phyloP scores from a whole-genome alignment of 2,113 vertebrate genomes.

The Felis chaus region DNA sequence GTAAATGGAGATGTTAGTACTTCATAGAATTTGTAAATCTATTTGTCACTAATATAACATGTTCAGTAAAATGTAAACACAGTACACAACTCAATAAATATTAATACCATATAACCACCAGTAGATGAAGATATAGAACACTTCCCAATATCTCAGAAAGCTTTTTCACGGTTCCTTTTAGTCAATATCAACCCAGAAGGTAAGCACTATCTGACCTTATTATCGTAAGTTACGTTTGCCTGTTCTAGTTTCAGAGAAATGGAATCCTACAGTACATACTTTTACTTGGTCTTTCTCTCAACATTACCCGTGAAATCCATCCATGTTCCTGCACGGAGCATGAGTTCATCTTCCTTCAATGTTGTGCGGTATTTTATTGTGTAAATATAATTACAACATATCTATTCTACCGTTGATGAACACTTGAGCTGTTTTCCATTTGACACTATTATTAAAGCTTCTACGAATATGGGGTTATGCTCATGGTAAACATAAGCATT shows the following conservation, averaged over 20 bases:
- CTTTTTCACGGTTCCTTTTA: not conserved
- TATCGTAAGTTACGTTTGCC: not conserved
- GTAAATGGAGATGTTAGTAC: not conserved
- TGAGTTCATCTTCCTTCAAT: not conserved
- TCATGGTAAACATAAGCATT: not conserved
- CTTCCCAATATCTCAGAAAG: not conserved
- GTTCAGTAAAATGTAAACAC: not conserved
- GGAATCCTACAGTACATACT: not conserved
- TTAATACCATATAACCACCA: not conserved
- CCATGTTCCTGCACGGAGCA: not conserved
- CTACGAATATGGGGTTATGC: not conserved
- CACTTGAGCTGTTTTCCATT: not conserved
- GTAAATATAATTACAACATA: not conserved
- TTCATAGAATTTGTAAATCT: constrained; percentile 2
- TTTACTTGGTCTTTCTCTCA: not conserved
- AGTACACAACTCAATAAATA: not conserved
- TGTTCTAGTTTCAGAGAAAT: not conserved
- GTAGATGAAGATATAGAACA: not conserved
- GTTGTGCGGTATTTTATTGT: not conserved
- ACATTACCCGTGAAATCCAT: not conserved
- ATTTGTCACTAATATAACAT: not conserved
- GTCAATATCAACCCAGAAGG: not conserved
- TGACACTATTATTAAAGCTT: not conserved
- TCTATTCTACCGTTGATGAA: not conserved
- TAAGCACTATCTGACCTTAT: not conserved